phyloP scores from a whole-genome alignment of 2,113 vertebrate species.

The Etia nguti region DNA sequence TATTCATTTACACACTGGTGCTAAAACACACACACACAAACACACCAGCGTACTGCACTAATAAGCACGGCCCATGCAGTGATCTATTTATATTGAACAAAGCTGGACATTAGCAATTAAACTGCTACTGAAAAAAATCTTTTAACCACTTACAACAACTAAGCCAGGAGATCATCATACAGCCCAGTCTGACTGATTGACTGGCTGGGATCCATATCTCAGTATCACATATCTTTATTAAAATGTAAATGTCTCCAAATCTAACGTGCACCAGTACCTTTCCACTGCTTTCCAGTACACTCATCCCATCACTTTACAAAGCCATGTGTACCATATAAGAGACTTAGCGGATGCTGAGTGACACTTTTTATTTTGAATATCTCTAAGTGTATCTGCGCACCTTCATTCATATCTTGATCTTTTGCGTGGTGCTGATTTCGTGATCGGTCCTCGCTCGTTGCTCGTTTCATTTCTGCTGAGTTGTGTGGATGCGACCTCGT shows the following conservation, averaged over 20 bases:
- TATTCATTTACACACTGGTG: background rate
- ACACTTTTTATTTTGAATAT: background rate
- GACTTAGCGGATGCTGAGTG: background rate
- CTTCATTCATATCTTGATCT: background rate
- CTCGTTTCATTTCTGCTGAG: background rate
- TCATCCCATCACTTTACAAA: background rate
- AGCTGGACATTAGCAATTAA: background rate
- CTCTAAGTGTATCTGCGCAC: background rate
- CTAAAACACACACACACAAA: background rate
- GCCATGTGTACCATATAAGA: background rate
- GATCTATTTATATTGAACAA: background rate
- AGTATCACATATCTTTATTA: background rate
- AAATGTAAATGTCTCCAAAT: background rate
- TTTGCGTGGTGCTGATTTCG: background rate
- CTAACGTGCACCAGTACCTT: background rate
- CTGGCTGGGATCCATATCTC: background rate
- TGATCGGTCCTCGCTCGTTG: background rate
- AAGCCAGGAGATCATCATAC: background rate
- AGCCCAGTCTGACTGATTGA: background rate
- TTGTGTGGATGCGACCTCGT: background rate
- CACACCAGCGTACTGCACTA: background rate
- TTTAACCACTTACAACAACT: background rate
- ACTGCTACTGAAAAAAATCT: background rate
- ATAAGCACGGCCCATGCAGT: background rate
- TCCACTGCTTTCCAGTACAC: background rate